phyloP scores from a whole-genome alignment of 2,888 invertebrate species.

The Hemicrepidius hirtus region DNA sequence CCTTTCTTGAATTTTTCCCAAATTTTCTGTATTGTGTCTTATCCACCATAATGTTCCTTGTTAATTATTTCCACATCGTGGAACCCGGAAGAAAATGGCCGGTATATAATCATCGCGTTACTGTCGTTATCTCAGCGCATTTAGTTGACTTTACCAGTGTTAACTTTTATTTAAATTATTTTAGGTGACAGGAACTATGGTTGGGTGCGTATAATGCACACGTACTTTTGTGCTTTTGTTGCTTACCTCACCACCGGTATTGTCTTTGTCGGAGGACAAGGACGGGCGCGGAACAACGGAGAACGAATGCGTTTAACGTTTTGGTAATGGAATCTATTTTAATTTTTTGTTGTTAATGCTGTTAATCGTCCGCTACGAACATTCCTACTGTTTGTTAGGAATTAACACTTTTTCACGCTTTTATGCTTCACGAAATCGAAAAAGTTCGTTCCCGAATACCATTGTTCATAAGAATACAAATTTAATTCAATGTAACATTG shows the following conservation, averaged over 20 bases:
- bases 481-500: too few species aligned
- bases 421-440: constrained; percentile 4
- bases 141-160: constrained; percentile 29
- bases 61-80: neutral
- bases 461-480: too few species aligned
- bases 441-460: constrained; percentile 1
- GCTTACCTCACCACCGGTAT: constrained; percentile 25
- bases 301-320: constrained; percentile 14
- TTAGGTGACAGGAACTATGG: constrained; percentile 48
- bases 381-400: constrained; percentile 25
- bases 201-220: constrained; percentile 44
- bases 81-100: constrained; percentile 17
- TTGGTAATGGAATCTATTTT: constrained; percentile 30
- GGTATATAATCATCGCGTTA: constrained; percentile 14
- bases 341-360: constrained; percentile 29
- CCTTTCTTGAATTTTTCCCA: too few species aligned
- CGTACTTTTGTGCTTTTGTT: constrained; percentile 40
- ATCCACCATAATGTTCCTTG: neutral
- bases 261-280: constrained; percentile 42
- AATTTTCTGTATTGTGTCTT: too few species aligned
- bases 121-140: constrained; percentile 27
- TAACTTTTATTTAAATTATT: constrained; percentile 46
- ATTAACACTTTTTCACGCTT: constrained; percentile 34
- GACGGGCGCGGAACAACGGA: constrained; percentile 23
- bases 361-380: constrained; percentile 29